Evolutionary conservation across 2,888 invertebrate genomes (phyloP), one percentile per base, ranked within the genome.

Genomic region (Trissolcus brochymenae): DNA sequence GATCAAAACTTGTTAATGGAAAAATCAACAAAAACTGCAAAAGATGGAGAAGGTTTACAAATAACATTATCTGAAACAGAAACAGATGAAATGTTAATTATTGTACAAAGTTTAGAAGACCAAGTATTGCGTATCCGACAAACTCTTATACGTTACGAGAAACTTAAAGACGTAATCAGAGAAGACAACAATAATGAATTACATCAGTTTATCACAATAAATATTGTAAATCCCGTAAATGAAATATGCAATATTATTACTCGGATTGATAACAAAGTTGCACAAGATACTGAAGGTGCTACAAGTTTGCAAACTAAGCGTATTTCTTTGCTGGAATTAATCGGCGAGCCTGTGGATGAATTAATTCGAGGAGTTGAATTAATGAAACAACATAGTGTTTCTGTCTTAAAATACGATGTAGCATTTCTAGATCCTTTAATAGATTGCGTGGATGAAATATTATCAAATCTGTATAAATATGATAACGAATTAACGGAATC

Each of bases 371-470:
- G 87, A 2, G 79, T 86, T 56, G 88, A 88, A 73, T 71, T 88
- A 40, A 85, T 88, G 41, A 85, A 84, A 50, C 77, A 82, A 1
- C 83, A 85, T 13, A 81, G 81, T 53, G 72, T 77, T 2, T 82
- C 79, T 3, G 81, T 72, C 13, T 61, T 79, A 0, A 84, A 84
- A 75, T 82, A 83, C 0, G 87, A 87, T 72, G 54, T 85, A 3
- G 81, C 86, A 2, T 86, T 90, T 21, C 59, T 90, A 17, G 90
- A 90, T 71, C 87, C 90, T 0, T 79, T 90, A 53, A 86, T 89
- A 0, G 90, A 90, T 68, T 90, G 94, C 0, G 88, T 93, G 0
- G 88, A 88, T 70, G 88, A 88, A 60, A 88, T 88, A 56, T 54
- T 87, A 1, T 80, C 81, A 67, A 87, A 86, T n/a, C 57, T 88